A percentile compares a stretch with the other conserved stretches of the same genome.
phyloP scores from a whole-genome alignment of 2,888 invertebrate species.

The Sthenelais limicola region DNA sequence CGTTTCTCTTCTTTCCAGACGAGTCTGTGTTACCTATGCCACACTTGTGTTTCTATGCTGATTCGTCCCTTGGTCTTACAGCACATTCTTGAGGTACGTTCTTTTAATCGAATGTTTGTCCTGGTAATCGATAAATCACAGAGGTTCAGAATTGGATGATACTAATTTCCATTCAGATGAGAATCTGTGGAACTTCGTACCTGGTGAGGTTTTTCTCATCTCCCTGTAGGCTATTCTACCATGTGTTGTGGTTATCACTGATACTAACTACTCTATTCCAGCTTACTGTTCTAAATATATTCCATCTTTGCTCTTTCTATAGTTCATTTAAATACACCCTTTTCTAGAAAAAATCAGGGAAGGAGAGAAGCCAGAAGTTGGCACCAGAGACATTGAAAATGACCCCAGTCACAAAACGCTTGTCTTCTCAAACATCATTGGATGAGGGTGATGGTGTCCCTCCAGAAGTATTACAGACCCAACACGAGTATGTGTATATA shows the following conservation, averaged over 20 bases:
- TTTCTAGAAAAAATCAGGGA: constrained; percentile 25
- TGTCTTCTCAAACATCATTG: constrained; percentile 66
- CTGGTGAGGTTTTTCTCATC: too few species aligned
- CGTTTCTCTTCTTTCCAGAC: constrained; percentile 56
- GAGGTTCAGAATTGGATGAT: too few species aligned
- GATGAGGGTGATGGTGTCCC: constrained; percentile 66
- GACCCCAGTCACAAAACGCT: constrained; percentile 52
- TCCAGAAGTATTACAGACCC: constrained; percentile 59
- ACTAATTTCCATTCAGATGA: too few species aligned
- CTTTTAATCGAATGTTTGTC: too few species aligned
- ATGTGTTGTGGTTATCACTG: neutral
- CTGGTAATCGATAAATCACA: too few species aligned
- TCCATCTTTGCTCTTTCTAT: neutral
- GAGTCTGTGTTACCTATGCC: constrained; percentile 62
- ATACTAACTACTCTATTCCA: too few species aligned
- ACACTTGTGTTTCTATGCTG: constrained; percentile 66
- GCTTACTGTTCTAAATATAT: too few species aligned
- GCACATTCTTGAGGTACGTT: constrained; percentile 66
- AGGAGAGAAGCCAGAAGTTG: constrained; percentile 23
- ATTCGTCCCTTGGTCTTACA: constrained; percentile 69
- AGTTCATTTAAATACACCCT: neutral
- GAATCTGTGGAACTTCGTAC: too few species aligned
- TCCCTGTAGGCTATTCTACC: neutral
- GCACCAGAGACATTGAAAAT: constrained; percentile 44
- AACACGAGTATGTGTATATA: constrained; percentile 54